These are phyloP conservation scores for Aphaenogaster rudis DNA, from an alignment of 1,140 invertebrate species.

Conservation along the genomic window DNA sequence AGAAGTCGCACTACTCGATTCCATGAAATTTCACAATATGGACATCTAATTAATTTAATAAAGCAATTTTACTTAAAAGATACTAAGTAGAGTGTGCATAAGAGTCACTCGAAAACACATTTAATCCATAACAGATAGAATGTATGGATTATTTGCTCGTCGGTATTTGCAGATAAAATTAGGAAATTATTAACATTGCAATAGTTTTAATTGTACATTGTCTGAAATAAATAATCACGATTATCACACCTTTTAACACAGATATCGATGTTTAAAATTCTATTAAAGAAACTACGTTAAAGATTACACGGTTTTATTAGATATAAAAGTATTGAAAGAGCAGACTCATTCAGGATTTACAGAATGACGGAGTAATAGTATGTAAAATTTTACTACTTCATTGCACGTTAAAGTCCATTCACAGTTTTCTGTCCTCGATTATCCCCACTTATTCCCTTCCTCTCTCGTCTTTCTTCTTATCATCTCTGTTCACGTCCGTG, in stretches of 20 bases:
- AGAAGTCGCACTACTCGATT: neutral
- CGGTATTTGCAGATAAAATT: neutral
- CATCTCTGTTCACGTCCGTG: constrained; percentile 12
- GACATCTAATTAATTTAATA: neutral
- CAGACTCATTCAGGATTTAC: constrained; percentile 39
- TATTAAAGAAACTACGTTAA: neutral
- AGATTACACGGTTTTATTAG: neutral
- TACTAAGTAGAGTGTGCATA: neutral
- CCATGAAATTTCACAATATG: neutral
- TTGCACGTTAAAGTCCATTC: constrained; percentile 44
- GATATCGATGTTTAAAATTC: neutral
- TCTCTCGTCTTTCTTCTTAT: constrained; percentile 20
- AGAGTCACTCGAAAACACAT: neutral
- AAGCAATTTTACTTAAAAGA: neutral
- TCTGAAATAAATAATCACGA: neutral
- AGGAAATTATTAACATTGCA: neutral
- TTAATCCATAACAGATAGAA: neutral
- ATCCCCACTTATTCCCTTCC: neutral
- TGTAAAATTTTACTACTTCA: constrained; percentile 31
- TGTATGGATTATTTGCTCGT: neutral
- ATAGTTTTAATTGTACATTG: neutral
- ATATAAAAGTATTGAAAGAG: constrained; percentile 18
- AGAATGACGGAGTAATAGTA: neutral
- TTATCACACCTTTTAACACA: neutral
- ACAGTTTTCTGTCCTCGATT: constrained; percentile 45